Evolutionary conservation across 2,113 vertebrate species (phyloP).

Genomic region (Sinocyclocheilus grahami): DNA sequence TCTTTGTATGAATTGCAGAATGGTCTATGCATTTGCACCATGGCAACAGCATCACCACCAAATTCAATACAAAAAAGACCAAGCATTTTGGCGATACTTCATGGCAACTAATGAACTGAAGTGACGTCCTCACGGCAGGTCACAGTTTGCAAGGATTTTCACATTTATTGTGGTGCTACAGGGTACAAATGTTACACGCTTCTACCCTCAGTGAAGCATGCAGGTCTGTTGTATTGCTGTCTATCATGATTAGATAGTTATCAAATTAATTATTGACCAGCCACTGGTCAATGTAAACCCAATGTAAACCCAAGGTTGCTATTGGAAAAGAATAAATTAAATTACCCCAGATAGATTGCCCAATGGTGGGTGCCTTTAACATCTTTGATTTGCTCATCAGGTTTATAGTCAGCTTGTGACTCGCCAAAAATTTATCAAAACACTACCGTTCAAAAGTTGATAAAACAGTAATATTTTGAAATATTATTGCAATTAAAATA

Average conservation of each 20-base stretch:
- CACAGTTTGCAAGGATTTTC: slow-evolving; percentile 30
- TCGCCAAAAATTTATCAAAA: neutral
- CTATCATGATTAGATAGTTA: slow-evolving; percentile 72
- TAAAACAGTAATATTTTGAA: neutral
- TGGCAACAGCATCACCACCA: slow-evolving; percentile 65
- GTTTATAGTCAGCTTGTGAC: neutral
- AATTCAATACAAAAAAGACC: slow-evolving; percentile 45
- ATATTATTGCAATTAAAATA: no score
- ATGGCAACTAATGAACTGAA: neutral
- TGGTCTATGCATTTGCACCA: slow-evolving; percentile 75
- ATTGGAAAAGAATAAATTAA: neutral
- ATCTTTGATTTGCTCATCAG: neutral
- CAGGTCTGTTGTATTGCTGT: slow-evolving; percentile 68
- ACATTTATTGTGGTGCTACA: slow-evolving; percentile 65
- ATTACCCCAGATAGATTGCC: slow-evolving; percentile 30
- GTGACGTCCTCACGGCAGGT: neutral
- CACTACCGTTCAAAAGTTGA: neutral
- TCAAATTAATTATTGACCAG: slow-evolving; percentile 69
- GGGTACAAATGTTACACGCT: slow-evolving; percentile 76
- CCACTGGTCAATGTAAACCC: slow-evolving; percentile 64
- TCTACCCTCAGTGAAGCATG: slow-evolving; percentile 65
- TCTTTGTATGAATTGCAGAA: slow-evolving; percentile 66
- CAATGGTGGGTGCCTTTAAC: no score
- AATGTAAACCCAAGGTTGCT: slow-evolving; percentile 59
- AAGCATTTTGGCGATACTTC: neutral